Conservation (phyloP, 2,888 invertebrate species). For the Caenorhabditis angaria region DNA sequence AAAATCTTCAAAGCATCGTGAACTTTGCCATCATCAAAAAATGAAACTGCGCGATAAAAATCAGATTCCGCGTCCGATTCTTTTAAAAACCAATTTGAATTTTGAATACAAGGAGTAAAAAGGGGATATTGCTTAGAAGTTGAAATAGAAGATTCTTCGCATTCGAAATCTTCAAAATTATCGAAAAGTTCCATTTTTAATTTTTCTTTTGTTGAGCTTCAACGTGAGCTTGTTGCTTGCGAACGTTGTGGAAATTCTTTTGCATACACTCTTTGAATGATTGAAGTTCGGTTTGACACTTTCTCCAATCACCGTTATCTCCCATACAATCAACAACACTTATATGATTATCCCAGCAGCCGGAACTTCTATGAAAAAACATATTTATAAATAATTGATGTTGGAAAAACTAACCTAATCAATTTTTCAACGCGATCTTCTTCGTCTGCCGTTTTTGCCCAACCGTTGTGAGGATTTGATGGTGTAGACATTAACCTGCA, state of each 20-base stretch:
- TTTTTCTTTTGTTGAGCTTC: conserved; percentile 20
- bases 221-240: conserved; percentile 9
- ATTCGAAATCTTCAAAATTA: conserved; percentile 28
- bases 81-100: conserved; percentile 32
- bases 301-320: conserved; percentile 66
- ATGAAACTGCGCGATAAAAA: not conserved
- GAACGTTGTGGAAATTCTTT: conserved; percentile 11
- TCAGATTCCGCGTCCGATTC: not conserved
- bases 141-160: conserved; percentile 11
- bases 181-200: conserved; percentile 27
- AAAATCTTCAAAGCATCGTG: not conserved
- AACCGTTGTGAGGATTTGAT: conserved; percentile 30
- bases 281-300: conserved; percentile 57
- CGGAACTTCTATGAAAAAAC: conserved; percentile 46
- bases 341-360: conserved; percentile 66
- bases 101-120: conserved; percentile 23
- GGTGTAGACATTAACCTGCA: conserved; percentile 34
- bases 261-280: conserved; percentile 32
- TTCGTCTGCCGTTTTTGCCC: conserved; percentile 55
- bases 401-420: conserved; percentile 40
- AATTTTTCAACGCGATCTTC: conserved; percentile 64
- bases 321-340: conserved; percentile 64
- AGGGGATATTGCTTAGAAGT: conserved; percentile 13
- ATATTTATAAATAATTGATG: not conserved
- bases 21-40: not conserved